Evolutionary conservation across 2,113 vertebrate species (phyloP).

Genomic region (chimpanzee (Pan troglodytes)): NHGRI_mPanTro3-v2.1_pri NC_072413.2:24492001-24492500

Average conservation of each 20-base stretch:
- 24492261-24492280: background rate
- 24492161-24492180: background rate
- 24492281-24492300: background rate
- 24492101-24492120: background rate
- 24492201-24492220: background rate
- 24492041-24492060: background rate
- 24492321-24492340: background rate
- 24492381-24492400: background rate
- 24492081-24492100: background rate
- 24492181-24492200: background rate
- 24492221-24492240: background rate
- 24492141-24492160: background rate
- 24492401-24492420: background rate
- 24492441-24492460: background rate
- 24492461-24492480: background rate
- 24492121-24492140: background rate
- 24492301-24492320: background rate
- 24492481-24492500: background rate
- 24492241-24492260: slow-evolving; percentile 24
- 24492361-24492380: background rate
- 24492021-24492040: background rate
- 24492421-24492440: background rate
- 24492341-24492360: background rate
- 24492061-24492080: background rate
- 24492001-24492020: background rate